Percentiles rank a stretch among this genome's conserved stretches.
Evolutionary conservation across 1,140 invertebrate genomes (phyloP).

Genomic region (Fopius arisanus): DNA sequence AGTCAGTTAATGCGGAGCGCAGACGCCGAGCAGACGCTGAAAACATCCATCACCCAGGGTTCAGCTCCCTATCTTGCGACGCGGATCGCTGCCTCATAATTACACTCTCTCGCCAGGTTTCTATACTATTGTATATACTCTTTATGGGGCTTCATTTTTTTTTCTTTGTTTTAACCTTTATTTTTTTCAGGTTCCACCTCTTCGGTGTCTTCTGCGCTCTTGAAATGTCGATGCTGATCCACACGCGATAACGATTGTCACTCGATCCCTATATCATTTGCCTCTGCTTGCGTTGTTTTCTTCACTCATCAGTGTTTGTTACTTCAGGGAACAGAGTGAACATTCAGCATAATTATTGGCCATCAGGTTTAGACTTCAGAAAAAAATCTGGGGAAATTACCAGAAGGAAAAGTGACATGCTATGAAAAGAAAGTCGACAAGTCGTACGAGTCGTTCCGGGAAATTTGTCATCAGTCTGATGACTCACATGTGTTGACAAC

Average conservation of each 20-base stretch:
- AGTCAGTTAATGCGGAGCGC: conserved; percentile 60
- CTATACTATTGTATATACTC: conserved; percentile 14
- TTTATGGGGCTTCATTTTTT: conserved; percentile 24
- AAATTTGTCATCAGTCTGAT: too few species aligned
- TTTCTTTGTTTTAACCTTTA: conserved; percentile 19
- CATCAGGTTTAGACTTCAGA: too few species aligned
- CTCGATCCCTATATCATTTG: conserved; percentile 5
- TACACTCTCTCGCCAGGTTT: conserved; percentile 54
- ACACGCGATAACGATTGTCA: conserved; percentile 15
- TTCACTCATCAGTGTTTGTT: conserved; percentile 33
- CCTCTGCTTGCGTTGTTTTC: conserved; percentile 38
- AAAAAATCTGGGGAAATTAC: too few species aligned
- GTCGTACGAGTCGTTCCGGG: too few species aligned
- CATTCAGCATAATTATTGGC: neutral
- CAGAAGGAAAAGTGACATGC: too few species aligned
- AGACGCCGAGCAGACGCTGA: conserved; percentile 64
- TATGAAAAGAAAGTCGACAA: too few species aligned
- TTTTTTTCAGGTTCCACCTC: conserved; percentile 7
- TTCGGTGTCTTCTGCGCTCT: conserved; percentile 4
- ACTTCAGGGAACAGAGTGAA: neutral
- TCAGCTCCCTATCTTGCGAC: conserved; percentile 54
- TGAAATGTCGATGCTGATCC: conserved; percentile 10
- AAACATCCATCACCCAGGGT: conserved; percentile 63
- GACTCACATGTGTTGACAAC: too few species aligned
- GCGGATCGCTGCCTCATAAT: conserved; percentile 64